Evolutionary conservation across 1,140 invertebrate species (phyloP).

Genomic region (Drosophila pruinosa): DNA sequence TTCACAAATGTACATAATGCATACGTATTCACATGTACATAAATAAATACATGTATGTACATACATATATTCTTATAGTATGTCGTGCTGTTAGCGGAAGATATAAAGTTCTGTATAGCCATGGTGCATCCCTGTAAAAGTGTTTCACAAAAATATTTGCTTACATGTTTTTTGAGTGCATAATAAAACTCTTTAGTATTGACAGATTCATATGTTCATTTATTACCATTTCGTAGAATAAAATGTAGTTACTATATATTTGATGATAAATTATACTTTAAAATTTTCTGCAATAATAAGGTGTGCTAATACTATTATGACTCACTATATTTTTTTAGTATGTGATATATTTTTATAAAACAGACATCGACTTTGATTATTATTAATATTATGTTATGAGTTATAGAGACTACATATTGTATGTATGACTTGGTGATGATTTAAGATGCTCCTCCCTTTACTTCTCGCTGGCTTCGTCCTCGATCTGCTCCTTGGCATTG

Average conservation of each 20-base stretch:
- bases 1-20: background rate
- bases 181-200: background rate
- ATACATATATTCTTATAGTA: background rate
- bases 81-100: background rate
- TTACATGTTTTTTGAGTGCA: background rate
- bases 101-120: background rate
- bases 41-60: slow-evolving; percentile 12
- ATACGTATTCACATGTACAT: too few relatives aligned
- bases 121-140: background rate
- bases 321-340: background rate
- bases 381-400: slow-evolving; percentile 26
- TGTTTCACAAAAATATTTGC: background rate
- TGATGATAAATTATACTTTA: too few relatives aligned
- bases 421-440: background rate
- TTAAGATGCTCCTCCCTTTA: background rate
- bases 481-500: slow-evolving; percentile 53
- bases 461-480: slow-evolving; percentile 47
- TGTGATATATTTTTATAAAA: slow-evolving; percentile 34
- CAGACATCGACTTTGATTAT: slow-evolving; percentile 59
- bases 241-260: background rate
- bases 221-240: background rate
- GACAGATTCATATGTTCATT: background rate
- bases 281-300: too few relatives aligned
- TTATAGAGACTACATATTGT: slow-evolving; percentile 5
- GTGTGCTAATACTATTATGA: background rate